A percentile compares a stretch with the other conserved stretches of the same genome.
These are phyloP conservation scores for Apis mellifera DNA, from an alignment of 1,140 invertebrate genomes.

Conservation along the genomic window Amel_HAv3.1 CM009934.2:12594501-12595000, in stretches of 20 bases:
- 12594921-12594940: too few species aligned
- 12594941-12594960: neutral
- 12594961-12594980: neutral
- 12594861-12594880: too few species aligned
- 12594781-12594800: neutral
- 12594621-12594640: neutral
- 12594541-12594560: neutral
- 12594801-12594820: too few species aligned
- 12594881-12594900: too few species aligned
- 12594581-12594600: neutral
- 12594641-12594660: neutral
- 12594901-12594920: too few species aligned
- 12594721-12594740: too few species aligned
- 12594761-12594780: too few species aligned
- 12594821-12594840: too few species aligned
- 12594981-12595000: conserved; percentile 33
- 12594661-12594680: neutral
- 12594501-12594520: neutral
- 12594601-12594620: neutral
- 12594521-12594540: neutral
- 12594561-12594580: neutral
- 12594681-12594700: too few species aligned
- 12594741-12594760: too few species aligned
- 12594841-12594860: too few species aligned
- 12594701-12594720: too few species aligned